Evolutionary conservation across 2,888 invertebrate species (phyloP).

Genomic region (Catocala fraxini): DNA sequence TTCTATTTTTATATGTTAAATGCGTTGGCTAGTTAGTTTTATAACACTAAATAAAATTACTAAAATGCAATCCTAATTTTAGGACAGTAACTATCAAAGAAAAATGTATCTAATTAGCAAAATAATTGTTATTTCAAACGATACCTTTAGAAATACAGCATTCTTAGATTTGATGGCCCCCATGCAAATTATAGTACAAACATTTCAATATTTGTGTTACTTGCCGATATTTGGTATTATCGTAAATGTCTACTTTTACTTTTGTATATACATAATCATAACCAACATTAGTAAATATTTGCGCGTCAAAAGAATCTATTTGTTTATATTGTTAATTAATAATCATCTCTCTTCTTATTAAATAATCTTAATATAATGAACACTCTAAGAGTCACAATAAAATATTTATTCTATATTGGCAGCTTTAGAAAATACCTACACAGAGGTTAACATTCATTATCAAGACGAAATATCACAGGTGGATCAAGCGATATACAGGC

Average conservation of each 20-base stretch:
- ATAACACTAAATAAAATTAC: background rate
- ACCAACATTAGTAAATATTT: conserved; percentile 50
- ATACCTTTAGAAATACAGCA: conserved; percentile 76
- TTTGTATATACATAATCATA: conserved; percentile 41
- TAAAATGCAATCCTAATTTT: conserved; percentile 1
- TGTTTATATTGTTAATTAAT: conserved; percentile 38
- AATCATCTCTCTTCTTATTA: conserved; percentile 46
- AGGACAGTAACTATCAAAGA: background rate
- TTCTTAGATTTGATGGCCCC: conserved; percentile 83
- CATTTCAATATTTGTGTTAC: conserved; percentile 44
- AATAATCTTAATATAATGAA: conserved; percentile 59
- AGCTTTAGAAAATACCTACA: conserved; percentile 66
- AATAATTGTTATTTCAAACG: conserved; percentile 20
- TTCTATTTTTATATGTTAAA: no score
- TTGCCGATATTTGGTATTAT: conserved; percentile 21
- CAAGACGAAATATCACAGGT: conserved; percentile 83
- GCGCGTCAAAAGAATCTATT: conserved; percentile 43
- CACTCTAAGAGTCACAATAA: conserved; percentile 67
- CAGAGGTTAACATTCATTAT: conserved; percentile 68
- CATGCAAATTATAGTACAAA: conserved; percentile 74
- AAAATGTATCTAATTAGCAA: background rate
- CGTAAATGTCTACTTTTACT: conserved; percentile 11
- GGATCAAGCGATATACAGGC: conserved; percentile 82
- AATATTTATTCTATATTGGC: conserved; percentile 67
- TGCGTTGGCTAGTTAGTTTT: background rate